Percentiles rank a stretch among this genome's conserved stretches.
These are phyloP conservation scores for Urophycis tenuis DNA, from an alignment of 2,797 vertebrate species.

Conservation along the genomic window DNA sequence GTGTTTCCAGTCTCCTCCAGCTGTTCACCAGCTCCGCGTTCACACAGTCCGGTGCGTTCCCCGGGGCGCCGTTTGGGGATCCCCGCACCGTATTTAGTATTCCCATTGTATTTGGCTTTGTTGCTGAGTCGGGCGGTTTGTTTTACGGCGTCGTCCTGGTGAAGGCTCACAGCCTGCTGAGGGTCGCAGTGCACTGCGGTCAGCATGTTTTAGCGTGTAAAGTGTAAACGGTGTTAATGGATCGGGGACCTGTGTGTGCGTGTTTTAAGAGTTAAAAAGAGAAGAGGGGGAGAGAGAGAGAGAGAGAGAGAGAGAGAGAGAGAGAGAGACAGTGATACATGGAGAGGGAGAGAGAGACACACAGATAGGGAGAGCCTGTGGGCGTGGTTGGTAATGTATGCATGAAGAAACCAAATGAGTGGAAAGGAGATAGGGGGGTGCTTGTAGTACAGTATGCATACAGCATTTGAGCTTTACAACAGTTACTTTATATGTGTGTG, in stretches of 20 bases:
- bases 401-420: conserved; percentile 50
- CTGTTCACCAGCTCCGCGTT: no score
- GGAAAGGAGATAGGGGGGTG: conserved; percentile 37
- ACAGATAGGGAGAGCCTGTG: conserved; percentile 19
- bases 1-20: no score
- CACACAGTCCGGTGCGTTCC: no score
- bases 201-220: background rate
- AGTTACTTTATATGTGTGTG: background rate
- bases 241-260: background rate
- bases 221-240: conserved; percentile 44
- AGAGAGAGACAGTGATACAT: background rate
- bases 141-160: background rate
- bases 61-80: background rate
- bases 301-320: no score
- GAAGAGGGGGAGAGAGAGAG: conserved; percentile 16
- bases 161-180: background rate
- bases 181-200: background rate
- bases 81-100: background rate
- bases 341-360: background rate
- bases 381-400: conserved; percentile 45
- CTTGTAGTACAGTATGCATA: conserved; percentile 24
- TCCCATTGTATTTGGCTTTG: background rate
- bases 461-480: conserved; percentile 21
- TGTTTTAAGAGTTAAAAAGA: background rate
- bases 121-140: background rate